Conservation (phyloP, 2,113 vertebrate species). For the Eonycteris spelaea region DNA sequence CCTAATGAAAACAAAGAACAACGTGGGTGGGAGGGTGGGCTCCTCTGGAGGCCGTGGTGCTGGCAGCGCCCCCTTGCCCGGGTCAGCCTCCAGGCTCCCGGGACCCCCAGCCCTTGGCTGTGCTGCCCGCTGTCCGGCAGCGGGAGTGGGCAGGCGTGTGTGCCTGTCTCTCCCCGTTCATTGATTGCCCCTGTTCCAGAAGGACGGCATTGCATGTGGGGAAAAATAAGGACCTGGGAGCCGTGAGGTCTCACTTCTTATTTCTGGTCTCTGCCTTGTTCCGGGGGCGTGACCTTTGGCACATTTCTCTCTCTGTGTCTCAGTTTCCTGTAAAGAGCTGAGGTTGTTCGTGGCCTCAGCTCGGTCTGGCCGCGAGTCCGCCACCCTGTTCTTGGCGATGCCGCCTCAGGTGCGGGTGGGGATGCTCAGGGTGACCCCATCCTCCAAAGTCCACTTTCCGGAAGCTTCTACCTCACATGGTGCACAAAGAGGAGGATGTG, state of each 20-base stretch:
- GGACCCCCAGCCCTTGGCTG: neutral
- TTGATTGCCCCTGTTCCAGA: neutral
- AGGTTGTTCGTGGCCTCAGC: neutral
- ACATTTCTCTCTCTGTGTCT: neutral
- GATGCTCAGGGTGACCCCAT: neutral
- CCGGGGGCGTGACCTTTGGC: neutral
- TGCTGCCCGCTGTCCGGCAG: neutral
- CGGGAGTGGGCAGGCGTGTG: rapidly evolving
- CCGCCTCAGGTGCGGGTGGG: rapidly evolving
- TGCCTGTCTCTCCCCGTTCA: too few relatives aligned
- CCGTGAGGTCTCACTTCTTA: neutral
- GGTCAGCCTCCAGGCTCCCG: neutral
- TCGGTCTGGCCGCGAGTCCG: neutral
- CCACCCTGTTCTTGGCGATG: neutral
- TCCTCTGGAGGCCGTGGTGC: neutral
- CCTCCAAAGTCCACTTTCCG: neutral
- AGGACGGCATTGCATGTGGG: neutral
- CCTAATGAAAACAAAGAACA: slow-evolving; percentile 52
- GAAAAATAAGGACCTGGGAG: rapidly evolving
- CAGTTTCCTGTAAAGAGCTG: neutral
- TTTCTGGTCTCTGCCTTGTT: too few relatives aligned
- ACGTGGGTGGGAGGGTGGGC: neutral
- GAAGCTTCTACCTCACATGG: neutral
- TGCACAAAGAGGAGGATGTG: neutral
- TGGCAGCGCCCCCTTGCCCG: rapidly evolving